These are phyloP conservation scores for Lethocerus indicus DNA, from an alignment of 1,140 invertebrate species.

Conservation along the genomic window DNA sequence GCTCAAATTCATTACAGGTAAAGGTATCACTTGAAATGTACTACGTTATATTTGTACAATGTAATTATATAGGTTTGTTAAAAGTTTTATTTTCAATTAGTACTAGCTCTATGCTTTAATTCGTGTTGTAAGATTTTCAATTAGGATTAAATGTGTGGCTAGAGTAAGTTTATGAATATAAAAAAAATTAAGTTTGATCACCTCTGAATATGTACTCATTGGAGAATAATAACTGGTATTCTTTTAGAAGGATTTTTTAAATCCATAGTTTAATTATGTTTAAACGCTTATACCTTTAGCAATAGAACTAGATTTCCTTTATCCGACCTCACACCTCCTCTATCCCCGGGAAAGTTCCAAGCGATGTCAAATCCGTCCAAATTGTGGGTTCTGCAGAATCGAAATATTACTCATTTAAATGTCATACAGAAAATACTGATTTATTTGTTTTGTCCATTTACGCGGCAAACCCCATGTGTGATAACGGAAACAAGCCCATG, in stretches of 20 bases:
- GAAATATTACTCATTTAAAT: conserved; percentile 18
- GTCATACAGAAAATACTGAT: conserved; percentile 18
- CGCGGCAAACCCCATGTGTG: not conserved
- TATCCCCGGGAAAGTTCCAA: conserved; percentile 50
- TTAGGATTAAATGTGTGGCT: not conserved
- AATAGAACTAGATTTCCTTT: conserved; percentile 58
- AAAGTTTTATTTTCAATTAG: no score
- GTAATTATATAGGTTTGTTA: no score
- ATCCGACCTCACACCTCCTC: conserved; percentile 53
- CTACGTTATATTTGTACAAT: no score
- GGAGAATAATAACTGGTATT: not conserved
- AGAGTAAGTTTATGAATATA: not conserved
- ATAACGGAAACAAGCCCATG: not conserved
- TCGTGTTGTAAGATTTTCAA: not conserved
- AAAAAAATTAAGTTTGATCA: not conserved
- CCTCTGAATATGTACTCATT: not conserved
- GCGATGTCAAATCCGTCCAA: conserved; percentile 75
- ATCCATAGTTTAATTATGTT: not conserved
- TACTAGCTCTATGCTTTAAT: not conserved
- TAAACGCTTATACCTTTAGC: conserved; percentile 38
- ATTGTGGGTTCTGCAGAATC: conserved; percentile 33
- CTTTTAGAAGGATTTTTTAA: not conserved
- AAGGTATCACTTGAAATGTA: no score
- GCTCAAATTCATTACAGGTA: no score
- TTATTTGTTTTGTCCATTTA: not conserved